Evolutionary conservation across 2,888 invertebrate genomes (phyloP).

Genomic region (Spodoptera littoralis): DNA sequence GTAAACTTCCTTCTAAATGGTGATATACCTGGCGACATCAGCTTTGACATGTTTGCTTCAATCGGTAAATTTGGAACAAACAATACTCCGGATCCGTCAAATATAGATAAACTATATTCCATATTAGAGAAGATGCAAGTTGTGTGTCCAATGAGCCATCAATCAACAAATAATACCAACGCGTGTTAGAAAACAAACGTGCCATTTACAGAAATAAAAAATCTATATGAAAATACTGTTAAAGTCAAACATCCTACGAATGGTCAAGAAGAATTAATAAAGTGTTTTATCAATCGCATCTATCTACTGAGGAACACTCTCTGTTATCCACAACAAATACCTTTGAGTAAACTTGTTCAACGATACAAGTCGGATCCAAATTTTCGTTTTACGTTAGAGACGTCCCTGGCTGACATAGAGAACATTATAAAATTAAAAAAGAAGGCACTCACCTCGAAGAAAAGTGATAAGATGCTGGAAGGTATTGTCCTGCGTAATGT

Average conservation of each 20-base stretch:
- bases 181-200: too few species aligned
- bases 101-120: neutral
- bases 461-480: slow-evolving; percentile 10
- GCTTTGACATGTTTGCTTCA: neutral
- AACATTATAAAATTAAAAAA: slow-evolving; percentile 13
- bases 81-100: too few species aligned
- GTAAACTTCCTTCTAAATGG: too few species aligned
- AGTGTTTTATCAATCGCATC: slow-evolving; percentile 14
- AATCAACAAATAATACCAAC: too few species aligned
- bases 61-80: neutral
- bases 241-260: too few species aligned
- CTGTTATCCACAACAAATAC: slow-evolving; percentile 4
- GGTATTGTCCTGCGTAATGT: slow-evolving; percentile 25
- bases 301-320: slow-evolving; percentile 9
- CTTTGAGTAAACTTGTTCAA: neutral
- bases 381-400: slow-evolving; percentile 23
- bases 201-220: slow-evolving; percentile 6
- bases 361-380: slow-evolving; percentile 15
- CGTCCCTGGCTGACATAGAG: slow-evolving; percentile 26
- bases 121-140: slow-evolving; percentile 14
- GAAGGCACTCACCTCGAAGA: slow-evolving; percentile 13
- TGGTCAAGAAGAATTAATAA: slow-evolving; percentile 3
- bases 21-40: neutral
- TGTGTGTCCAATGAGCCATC: neutral
- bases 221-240: neutral